Evolutionary conservation across 2,888 invertebrate species (phyloP).

Genomic region (Aphodius sticticus): DNA sequence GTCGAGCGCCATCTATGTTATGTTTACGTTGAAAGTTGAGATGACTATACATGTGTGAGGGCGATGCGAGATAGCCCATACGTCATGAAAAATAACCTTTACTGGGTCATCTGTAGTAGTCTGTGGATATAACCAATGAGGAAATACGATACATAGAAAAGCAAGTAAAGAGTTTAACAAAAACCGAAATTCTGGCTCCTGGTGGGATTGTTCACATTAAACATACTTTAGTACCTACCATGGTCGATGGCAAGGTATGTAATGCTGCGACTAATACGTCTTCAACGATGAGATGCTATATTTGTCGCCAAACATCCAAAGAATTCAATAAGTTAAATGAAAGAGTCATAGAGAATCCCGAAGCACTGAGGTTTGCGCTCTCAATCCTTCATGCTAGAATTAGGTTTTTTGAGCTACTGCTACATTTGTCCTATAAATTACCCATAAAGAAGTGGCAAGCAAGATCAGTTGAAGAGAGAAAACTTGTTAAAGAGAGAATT

Average conservation of each 20-base stretch:
- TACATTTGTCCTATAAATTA: constrained; percentile 50
- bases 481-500: neutral
- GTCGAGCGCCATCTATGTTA: too few relatives aligned
- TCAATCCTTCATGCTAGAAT: constrained; percentile 51
- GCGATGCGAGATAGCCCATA: too few relatives aligned
- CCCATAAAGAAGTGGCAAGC: constrained; percentile 51
- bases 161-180: constrained; percentile 22
- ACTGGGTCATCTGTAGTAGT: too few relatives aligned
- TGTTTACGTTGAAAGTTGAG: too few relatives aligned
- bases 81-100: too few relatives aligned
- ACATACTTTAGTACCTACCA: constrained; percentile 28
- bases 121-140: constrained; percentile 40
- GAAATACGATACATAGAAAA: constrained; percentile 36
- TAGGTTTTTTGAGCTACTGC: constrained; percentile 48
- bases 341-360: constrained; percentile 28
- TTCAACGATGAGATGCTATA: constrained; percentile 40
- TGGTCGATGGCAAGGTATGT: constrained; percentile 43
- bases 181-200: constrained; percentile 13
- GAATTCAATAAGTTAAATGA: constrained; percentile 12
- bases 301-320: constrained; percentile 32
- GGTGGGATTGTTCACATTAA: constrained; percentile 11
- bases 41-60: too few relatives aligned
- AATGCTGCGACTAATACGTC: constrained; percentile 39
- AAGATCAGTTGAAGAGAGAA: constrained; percentile 40
- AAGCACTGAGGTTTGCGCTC: constrained; percentile 43